Conservation (phyloP, 2,888 invertebrate genomes). For the Epirrhoe alternata region DNA sequence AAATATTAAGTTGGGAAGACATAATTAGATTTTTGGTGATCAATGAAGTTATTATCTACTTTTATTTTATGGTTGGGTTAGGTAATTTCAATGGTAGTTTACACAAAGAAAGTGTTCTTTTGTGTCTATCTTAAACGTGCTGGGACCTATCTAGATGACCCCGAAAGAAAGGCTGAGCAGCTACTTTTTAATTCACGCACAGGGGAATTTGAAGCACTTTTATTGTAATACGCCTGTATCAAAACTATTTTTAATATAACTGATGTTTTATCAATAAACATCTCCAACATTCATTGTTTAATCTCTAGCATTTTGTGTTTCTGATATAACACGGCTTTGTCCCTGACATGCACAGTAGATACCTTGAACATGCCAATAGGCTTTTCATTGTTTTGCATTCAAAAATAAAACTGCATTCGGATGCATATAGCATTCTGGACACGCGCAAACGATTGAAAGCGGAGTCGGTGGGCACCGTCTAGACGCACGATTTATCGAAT, state of each 20-base stretch:
- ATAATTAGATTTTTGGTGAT: not conserved
- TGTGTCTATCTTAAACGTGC: too few species aligned
- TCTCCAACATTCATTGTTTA: too few species aligned
- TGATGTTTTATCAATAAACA: too few species aligned
- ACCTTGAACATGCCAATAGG: constrained; percentile 6
- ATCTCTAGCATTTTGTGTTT: not conserved
- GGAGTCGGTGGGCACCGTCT: constrained; percentile 57
- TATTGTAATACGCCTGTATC: too few species aligned
- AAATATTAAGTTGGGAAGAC: not conserved
- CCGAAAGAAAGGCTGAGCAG: too few species aligned
- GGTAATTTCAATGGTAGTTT: not conserved
- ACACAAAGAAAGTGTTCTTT: too few species aligned
- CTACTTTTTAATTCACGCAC: too few species aligned
- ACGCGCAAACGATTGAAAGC: constrained; percentile 53
- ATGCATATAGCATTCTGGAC: constrained; percentile 52
- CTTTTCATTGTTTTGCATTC: constrained; percentile 25
- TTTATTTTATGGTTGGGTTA: not conserved
- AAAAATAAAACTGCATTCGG: constrained; percentile 41
- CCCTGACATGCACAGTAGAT: not conserved
- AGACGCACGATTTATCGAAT: constrained; percentile 49
- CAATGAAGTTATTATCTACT: not conserved
- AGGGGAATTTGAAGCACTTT: too few species aligned
- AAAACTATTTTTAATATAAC: too few species aligned
- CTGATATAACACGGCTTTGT: not conserved
- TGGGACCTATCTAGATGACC: too few species aligned